Conservation (phyloP, 2,797 vertebrate species). For the Mus minutoides region DNA sequence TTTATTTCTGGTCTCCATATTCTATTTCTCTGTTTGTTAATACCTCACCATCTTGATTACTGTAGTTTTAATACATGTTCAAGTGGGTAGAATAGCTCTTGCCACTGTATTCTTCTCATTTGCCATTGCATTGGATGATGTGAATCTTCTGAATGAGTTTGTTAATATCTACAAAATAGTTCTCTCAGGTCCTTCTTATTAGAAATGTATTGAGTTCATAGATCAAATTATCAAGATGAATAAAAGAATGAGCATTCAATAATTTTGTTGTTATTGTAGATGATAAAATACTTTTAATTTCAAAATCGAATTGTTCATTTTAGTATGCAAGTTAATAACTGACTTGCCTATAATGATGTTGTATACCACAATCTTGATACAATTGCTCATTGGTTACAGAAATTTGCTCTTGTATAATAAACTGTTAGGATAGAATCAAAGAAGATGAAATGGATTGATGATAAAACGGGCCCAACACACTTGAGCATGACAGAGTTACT, state of each 20-base stretch:
- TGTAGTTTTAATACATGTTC: background rate
- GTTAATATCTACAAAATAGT: background rate
- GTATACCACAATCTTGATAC: background rate
- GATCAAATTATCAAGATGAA: background rate
- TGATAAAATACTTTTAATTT: conserved; percentile 27
- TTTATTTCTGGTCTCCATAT: background rate
- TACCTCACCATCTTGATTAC: background rate
- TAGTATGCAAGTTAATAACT: background rate
- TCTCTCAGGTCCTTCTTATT: background rate
- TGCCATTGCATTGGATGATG: background rate
- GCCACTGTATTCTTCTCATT: background rate
- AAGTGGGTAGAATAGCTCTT: background rate
- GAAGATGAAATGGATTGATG: background rate
- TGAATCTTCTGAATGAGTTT: conserved; percentile 11
- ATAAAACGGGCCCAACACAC: background rate
- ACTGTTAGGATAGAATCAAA: background rate
- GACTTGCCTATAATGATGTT: background rate
- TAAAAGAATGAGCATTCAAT: background rate
- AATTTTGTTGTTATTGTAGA: background rate
- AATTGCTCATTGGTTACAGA: conserved; percentile 25
- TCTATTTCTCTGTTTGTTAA: background rate
- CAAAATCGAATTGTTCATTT: background rate
- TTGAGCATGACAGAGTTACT: background rate
- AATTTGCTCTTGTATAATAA: background rate
- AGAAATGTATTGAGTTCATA: background rate